Base-by-base conservation (phyloP, 2,888 invertebrate genomes). In the Cheilosia variabilis region DNA sequence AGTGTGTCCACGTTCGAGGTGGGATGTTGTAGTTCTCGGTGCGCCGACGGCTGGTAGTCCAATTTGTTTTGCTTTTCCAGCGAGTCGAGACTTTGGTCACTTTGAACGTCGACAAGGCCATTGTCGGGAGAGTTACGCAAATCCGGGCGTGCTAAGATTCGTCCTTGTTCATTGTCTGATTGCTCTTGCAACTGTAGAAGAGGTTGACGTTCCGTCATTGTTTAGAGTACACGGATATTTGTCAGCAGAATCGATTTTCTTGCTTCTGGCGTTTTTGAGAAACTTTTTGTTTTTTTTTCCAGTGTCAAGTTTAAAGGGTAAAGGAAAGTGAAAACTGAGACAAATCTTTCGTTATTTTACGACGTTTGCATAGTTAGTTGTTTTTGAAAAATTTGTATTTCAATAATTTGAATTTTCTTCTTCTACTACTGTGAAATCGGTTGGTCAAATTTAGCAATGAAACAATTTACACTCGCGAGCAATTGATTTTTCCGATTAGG, bases 1-100 rank as follows among this genome's bases (percentile, higher is more conserved):
- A 96, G 93, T 2, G 96, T 96, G 90, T 96, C 96, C 88, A 95
- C 93, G 92, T 96, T 97, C 87, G 96, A 96, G 4, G 96, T 96
- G 0, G 96, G 96, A 92, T 96, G 95, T 89, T 96, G 96, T 88
- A 96, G 91, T 75, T 94, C 93, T 88, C 96, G 93, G 90, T 96
- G 95, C 19, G 94, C 92, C 13, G 95, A 93, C 53, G 96, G 96
- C 90, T 95, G 93, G 87, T 93, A 93, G 41, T 89, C 90, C n/a
- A 88, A 88, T 75, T 90, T 91, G 58, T 78, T 77, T 50, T 87
- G 84, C 66, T 87, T 84, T 27, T 88, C 89, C 69, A 89, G 71
- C 6, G 88, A 88, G 15, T 88, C 90, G 15, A 90, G 87, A 78
- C 90, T 90, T 34, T 91, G 90, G 68, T 92, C 92, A 71, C 91